Evolutionary conservation across 2,797 vertebrate genomes (phyloP).

Genomic region (Pseudomugil tenellus): DNA sequence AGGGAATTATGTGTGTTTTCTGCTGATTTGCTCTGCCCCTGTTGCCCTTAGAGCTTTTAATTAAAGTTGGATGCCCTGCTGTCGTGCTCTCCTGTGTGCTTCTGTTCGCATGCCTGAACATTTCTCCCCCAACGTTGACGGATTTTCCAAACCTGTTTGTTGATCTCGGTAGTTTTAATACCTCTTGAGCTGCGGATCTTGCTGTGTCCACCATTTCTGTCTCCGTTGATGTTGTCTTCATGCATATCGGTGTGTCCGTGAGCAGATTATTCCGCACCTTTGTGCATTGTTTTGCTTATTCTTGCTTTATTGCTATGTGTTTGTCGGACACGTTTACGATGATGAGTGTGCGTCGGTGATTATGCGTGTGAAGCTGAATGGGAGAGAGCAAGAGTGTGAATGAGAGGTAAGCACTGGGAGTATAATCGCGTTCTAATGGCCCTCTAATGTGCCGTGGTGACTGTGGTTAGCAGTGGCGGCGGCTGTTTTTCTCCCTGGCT

Average conservation of each 20-base stretch:
- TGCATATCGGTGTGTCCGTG: constrained; percentile 15
- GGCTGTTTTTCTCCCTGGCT: constrained; percentile 71
- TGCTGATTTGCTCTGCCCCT: constrained; percentile 44
- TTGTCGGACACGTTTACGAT: constrained; percentile 31
- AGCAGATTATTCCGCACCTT: constrained; percentile 45
- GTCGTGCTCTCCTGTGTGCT: constrained; percentile 40
- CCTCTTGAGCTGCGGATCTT: constrained; percentile 40
- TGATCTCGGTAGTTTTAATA: constrained; percentile 59
- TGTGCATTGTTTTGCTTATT: constrained; percentile 67
- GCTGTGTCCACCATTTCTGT: constrained; percentile 13
- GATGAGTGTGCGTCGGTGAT: constrained; percentile 46
- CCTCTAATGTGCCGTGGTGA: constrained; percentile 83
- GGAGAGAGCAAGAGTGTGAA: constrained; percentile 72
- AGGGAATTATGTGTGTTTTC: constrained; percentile 33
- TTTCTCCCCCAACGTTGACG: constrained; percentile 43
- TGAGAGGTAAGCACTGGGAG: constrained; percentile 82
- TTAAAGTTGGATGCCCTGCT: constrained; percentile 63
- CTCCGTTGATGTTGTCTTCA: constrained; percentile 2
- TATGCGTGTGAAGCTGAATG: constrained; percentile 54
- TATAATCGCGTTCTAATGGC: constrained; percentile 83
- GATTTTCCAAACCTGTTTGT: constrained; percentile 73
- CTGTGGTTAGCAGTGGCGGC: constrained; percentile 81
- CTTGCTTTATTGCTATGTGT: constrained; percentile 68
- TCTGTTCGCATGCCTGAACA: constrained; percentile 37
- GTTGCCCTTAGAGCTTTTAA: constrained; percentile 64